Conservation (phyloP, 1,140 invertebrate species). For the Heliconius hewitsoni region DNA sequence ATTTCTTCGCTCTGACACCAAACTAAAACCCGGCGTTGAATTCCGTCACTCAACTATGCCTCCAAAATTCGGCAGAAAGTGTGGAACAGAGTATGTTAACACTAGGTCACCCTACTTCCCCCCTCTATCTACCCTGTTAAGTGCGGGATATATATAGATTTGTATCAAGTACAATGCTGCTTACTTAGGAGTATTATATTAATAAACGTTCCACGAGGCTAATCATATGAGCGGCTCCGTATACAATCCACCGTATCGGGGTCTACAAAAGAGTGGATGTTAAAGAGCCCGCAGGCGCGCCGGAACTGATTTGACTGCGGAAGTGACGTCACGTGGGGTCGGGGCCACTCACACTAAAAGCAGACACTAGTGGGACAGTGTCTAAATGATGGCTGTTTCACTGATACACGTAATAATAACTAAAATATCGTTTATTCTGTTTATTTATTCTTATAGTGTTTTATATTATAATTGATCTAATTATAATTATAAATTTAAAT, state of each 20-base stretch:
- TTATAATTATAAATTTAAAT: no score
- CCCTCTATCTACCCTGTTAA: neutral
- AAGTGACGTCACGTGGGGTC: conserved; percentile 64
- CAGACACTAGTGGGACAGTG: neutral
- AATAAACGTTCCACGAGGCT: conserved; percentile 51
- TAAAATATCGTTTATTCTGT: no score
- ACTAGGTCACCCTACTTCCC: neutral
- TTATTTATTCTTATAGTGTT: no score
- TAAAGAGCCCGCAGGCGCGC: conserved; percentile 66
- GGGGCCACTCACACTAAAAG: conserved; percentile 29
- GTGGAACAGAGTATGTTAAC: neutral
- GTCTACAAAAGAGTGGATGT: conserved; percentile 65
- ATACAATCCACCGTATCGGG: conserved; percentile 60
- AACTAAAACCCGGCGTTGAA: no score
- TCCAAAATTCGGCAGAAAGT: neutral
- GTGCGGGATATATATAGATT: no score
- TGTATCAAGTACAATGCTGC: neutral
- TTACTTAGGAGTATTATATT: neutral
- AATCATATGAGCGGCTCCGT: conserved; percentile 58
- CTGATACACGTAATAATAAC: neutral
- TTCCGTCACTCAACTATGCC: no score
- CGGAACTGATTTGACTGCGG: conserved; percentile 74
- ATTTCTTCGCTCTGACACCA: no score
- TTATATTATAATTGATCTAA: no score
- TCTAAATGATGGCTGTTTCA: neutral